Conservation (phyloP, 2,113 vertebrate species). For the Acanthisitta chloris region DNA sequence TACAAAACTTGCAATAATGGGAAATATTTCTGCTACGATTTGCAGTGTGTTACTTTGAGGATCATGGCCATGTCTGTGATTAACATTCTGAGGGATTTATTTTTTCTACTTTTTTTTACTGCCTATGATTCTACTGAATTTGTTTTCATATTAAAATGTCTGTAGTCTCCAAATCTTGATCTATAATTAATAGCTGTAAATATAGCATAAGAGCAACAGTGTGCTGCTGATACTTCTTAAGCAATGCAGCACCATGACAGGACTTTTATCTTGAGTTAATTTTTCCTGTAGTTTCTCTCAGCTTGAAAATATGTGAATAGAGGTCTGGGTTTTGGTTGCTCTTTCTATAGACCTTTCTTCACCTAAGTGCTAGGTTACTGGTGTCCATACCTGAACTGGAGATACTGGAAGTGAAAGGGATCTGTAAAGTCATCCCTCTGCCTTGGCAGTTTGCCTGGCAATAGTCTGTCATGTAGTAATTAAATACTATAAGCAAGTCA, state of each 20-base stretch:
- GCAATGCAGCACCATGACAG: not conserved
- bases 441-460: not conserved
- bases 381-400: not conserved
- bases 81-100: not conserved
- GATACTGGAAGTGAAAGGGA: not conserved
- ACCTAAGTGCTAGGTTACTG: not conserved
- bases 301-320: not conserved
- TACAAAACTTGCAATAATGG: not conserved
- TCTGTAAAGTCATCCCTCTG: not conserved
- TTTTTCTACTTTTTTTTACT: not conserved
- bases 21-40: not conserved
- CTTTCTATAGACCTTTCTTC: not conserved
- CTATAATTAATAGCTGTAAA: not conserved
- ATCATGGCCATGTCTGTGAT: not conserved
- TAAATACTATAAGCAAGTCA: not conserved
- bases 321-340: not conserved
- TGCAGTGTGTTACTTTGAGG: not conserved
- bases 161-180: not conserved
- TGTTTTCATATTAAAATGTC: not conserved
- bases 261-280: not conserved
- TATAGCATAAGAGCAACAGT: not conserved
- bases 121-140: not conserved
- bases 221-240: not conserved
- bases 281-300: not conserved
- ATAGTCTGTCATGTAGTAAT: not conserved